Conservation (phyloP, 2,888 invertebrate genomes). For the Euplexia lucipara region DNA sequence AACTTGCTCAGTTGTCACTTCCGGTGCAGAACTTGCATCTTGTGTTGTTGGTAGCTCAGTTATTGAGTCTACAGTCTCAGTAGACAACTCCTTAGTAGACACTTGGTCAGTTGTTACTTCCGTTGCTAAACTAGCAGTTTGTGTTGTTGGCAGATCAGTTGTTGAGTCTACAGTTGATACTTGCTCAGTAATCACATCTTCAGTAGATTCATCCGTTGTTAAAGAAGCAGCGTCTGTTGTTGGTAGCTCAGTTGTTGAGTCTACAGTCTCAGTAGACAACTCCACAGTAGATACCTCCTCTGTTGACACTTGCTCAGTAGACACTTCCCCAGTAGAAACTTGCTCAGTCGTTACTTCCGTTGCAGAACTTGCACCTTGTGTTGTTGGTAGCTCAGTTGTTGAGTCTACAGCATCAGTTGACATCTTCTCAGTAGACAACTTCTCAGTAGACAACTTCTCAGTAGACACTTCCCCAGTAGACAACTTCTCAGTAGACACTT, state of each 20-base stretch:
- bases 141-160: background rate
- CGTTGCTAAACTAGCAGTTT: no score
- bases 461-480: background rate
- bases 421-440: no score
- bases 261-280: no score
- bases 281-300: no score
- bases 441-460: no score
- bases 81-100: background rate
- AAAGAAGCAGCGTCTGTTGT: background rate
- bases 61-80: background rate
- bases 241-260: no score
- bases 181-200: background rate
- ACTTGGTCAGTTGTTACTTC: background rate
- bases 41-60: background rate
- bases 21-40: no score
- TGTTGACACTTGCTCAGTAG: no score
- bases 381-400: background rate
- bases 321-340: background rate
- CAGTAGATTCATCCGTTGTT: background rate
- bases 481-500: background rate
- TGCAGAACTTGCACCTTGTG: background rate
- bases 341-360: background rate
- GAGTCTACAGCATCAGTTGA: background rate
- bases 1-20: background rate
- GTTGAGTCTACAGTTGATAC: no score